A percentile compares a stretch with the other conserved stretches of the same genome.
Evolutionary conservation across 2,113 vertebrate genomes (phyloP).

Genomic region (Charadrius vociferus): DNA sequence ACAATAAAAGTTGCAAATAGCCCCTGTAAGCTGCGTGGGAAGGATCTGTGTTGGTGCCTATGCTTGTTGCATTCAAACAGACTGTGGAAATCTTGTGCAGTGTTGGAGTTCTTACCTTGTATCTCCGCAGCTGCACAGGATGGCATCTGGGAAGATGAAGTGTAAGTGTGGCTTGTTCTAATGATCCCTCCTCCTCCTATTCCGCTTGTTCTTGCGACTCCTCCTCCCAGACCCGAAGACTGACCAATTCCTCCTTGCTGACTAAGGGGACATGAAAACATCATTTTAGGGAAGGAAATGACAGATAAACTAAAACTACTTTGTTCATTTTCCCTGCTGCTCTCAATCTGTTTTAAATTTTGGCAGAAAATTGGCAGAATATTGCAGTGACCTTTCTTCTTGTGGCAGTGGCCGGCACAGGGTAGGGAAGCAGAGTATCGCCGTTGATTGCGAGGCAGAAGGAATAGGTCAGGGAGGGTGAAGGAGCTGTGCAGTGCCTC

Average conservation of each 20-base stretch:
- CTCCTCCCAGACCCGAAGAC: conserved; percentile 17
- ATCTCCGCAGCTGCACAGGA: conserved; percentile 45
- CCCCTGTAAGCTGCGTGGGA: background rate
- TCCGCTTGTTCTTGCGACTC: conserved; percentile 45
- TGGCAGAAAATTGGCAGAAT: background rate
- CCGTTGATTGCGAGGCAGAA: background rate
- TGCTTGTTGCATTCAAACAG: background rate
- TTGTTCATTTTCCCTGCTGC: background rate
- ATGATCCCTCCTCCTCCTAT: conserved; percentile 60
- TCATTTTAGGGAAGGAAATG: background rate
- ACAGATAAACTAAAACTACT: background rate
- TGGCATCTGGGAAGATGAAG: conserved; percentile 41
- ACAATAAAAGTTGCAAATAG: background rate
- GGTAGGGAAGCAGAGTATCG: background rate
- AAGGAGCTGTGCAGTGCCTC: background rate
- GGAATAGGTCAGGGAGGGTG: background rate
- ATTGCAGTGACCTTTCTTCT: background rate
- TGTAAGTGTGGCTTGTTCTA: conserved; percentile 51
- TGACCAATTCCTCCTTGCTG: conserved; percentile 56
- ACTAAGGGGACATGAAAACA: background rate
- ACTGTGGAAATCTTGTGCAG: background rate
- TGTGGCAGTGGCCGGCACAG: background rate
- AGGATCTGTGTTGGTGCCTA: background rate
- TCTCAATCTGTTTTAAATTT: background rate
- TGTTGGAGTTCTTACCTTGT: conserved; percentile 40